Percentiles rank a stretch among this genome's conserved stretches.
Evolutionary conservation across 2,797 vertebrate genomes (phyloP).

Genomic region (Anguilla anguilla): DNA sequence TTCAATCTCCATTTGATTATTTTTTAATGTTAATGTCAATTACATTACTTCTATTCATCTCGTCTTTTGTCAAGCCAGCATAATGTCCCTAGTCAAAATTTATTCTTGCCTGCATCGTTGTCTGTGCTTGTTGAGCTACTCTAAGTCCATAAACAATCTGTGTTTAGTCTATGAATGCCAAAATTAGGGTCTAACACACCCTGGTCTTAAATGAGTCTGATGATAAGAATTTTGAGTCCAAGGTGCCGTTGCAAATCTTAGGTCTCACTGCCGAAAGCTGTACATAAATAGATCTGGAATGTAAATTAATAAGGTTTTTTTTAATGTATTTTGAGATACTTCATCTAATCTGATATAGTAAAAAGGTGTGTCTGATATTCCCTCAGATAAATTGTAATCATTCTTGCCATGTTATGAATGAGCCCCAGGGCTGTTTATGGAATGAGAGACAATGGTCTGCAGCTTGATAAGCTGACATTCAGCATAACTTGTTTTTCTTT

Average conservation of each 20-base stretch:
- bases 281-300: background rate
- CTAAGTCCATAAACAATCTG: background rate
- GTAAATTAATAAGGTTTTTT: background rate
- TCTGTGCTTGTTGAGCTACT: constrained; percentile 29
- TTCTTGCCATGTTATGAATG: background rate
- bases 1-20: constrained; percentile 37
- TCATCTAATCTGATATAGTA: background rate
- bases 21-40: constrained; percentile 36
- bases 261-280: background rate
- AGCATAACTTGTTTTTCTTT: background rate
- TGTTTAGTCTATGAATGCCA: background rate
- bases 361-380: background rate
- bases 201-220: background rate
- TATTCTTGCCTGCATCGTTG: constrained; percentile 57
- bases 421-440: background rate
- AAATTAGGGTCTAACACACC: background rate
- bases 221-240: background rate
- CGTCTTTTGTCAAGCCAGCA: constrained; percentile 43
- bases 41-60: constrained; percentile 42
- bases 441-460: background rate
- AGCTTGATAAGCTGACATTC: background rate
- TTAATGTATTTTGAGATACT: background rate
- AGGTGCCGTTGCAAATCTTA: background rate
- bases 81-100: constrained; percentile 51
- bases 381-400: background rate